Base-by-base conservation (phyloP, 2,888 invertebrate genomes). In the Ellobium chinense region DNA sequence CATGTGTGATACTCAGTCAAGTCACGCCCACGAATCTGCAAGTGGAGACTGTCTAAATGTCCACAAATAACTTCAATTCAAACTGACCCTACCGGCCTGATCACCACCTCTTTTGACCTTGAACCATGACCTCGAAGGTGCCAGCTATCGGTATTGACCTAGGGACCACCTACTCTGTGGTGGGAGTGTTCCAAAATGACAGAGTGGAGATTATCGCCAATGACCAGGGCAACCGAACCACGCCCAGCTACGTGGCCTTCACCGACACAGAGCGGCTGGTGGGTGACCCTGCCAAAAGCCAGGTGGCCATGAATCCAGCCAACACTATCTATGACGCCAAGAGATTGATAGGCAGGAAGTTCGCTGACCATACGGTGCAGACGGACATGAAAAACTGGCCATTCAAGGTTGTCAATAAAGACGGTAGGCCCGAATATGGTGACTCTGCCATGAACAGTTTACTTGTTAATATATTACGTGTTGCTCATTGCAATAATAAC, bases 141-240 rank as follows among this genome's bases (percentile, higher is more conserved):
- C 89, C 91, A 54, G 93, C 92, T 84, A 96, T 97, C 92, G 98
- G 98, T 95, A 97, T 98, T 94, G 97, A 97, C 93, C 94, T 97
- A 88, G 97, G 97, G 75, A 97, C 97, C 78, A 97, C 96, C 18
- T 97, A 95, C 93, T 97, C 96, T 78, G 91, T 90, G 84, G 90
- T 92, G 34, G 90, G 88, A 27, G 87, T 85, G 62, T 93, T 93
- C 86, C 91, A 91, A 87, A 92, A 93, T 82, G 93, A 93, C 91
- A 86, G 93, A 87, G 93, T 94, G 78, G 93, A 93, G 81, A 93
- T 93, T 80, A 93, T 93, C 82, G 93, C 93, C 83, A 93, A 93
- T 85, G 93, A 93, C 83, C 94, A 94, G 92, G 96, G 96, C 82
- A 96, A 96, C 93, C 93, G 95, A 86, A 96, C 95, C n/a, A 96